Conservation (phyloP, 2,888 invertebrate genomes). For the Horisme vitalbata region DNA sequence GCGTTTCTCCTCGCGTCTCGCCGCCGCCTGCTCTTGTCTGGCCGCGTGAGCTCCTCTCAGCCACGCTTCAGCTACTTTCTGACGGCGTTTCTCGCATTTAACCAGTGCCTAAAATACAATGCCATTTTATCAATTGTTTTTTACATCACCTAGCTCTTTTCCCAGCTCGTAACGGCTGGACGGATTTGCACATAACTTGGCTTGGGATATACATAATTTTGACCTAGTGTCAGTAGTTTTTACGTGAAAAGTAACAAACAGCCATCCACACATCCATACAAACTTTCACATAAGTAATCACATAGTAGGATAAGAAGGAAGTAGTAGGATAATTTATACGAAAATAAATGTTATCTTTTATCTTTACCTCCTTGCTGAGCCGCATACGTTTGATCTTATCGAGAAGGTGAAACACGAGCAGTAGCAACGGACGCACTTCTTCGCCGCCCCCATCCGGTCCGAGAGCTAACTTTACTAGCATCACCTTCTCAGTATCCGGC, state of each 20-base stretch:
- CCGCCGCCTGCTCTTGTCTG: conserved; percentile 97
- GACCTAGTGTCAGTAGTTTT: no score
- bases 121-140: background rate
- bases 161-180: no score
- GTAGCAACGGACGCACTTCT: conserved; percentile 90
- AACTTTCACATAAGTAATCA: no score
- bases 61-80: conserved; percentile 96
- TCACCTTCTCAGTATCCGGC: conserved; percentile 90
- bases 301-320: no score
- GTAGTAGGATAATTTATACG: no score
- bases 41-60: conserved; percentile 97
- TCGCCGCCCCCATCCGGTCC: conserved; percentile 88
- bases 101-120: conserved; percentile 85
- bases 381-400: conserved; percentile 95
- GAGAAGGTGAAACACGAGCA: conserved; percentile 95
- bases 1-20: conserved; percentile 94
- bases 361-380: conserved; percentile 93
- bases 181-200: no score
- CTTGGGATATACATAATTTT: no score
- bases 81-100: conserved; percentile 97
- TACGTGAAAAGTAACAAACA: no score
- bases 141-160: no score
- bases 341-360: no score
- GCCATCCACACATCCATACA: no score
- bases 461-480: conserved; percentile 91